Base-by-base conservation (phyloP, 1,140 invertebrate species). In the Sarcophaga bullata region DNA sequence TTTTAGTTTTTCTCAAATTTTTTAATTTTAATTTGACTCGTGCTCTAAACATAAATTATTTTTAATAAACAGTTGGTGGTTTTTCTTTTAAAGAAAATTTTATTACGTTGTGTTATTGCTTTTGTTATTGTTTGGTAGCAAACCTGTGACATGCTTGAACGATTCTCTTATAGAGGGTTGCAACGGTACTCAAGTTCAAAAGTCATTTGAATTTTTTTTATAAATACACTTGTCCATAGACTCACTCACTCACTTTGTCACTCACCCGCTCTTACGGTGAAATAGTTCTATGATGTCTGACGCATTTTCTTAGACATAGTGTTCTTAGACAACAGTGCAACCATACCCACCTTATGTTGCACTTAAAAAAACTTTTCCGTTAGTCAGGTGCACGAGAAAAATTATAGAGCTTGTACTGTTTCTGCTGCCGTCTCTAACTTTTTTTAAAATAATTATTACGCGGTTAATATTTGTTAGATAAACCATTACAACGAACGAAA, bases 31-130 rank as follows among this genome's bases (percentile, higher is more conserved):
- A 68, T 68, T 68, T 68, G 17, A 68, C 62, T 68, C 62, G 62
- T 68, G 62, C 62, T 68, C n/a, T 19, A 62, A 68, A 68, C 62
- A 68, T 68, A 68, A 68, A 68, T 37, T 37, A 37, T 68, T 68
- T 68, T 19, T 19, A 68, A 68, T 17, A 68, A 68, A 68, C 62
- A 68, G 62, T 68, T 68, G 62, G 62, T 68, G 62, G 62, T 68
- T 68, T 68, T 68, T 68, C 62, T 19, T 37, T 37, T 68, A 25
- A 68, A 68, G 10, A 52, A 68, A 68, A 19, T 68, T 19, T 8
- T 17, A 8, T 68, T 19, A 19, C 15, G 9, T 25, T 68, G 9
- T 68, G n/a, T 9, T 68, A 17, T 68, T 19, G 25, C 7, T 25
- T 68, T 25, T 68, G n/a, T 9, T 68, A 17, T 68, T 19, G 25